Evolutionary conservation across 2,113 vertebrate species (phyloP), one percentile per base, ranked within the genome.

Genomic region (Dolichallabes microphthalmus): DNA sequence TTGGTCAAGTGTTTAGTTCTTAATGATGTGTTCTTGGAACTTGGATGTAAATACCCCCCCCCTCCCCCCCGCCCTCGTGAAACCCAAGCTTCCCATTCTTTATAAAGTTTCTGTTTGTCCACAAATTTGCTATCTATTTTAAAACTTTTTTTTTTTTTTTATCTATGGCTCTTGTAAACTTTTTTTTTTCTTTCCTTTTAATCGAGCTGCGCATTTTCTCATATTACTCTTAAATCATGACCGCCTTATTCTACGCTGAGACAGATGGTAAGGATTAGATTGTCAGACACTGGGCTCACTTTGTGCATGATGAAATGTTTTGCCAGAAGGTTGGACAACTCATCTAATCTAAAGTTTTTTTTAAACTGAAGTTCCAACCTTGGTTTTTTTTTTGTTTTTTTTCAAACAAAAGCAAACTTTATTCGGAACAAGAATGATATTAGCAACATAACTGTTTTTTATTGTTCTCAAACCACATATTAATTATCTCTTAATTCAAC

Each of bases 1-100:
- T 73, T 80, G 63, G 32, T 85, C 81, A 85, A 87, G 86, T 85
- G 64, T 85, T 87, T 87, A 55, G 76, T 84, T 87, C 85, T 83
- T 87, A 80, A 87, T 82, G 74, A 89, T 87, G 83, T 87, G 82
- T 86, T 80, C 64, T 82, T 82, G 80, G 63, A 82, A 52, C 61
- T 66, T 53, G 3, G 80, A 82, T 69, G n/a, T 74, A 80, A 81
- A 82, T 82, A 58, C 14, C 35, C 13, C 2, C 57, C 35, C 69
- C 14, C 45, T 10, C 32, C 3, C 68, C 55, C 17, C 22, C 6
- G 11, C 32, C 13, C n/a, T 55, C 13, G 1, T 0, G 22, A 63
- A 58, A 15, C 35, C 39, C 77, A 50, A 12, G 2, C 12, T 71
- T 61, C 27, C 57, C 4, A 30, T 71, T 68, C 78, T 63, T 81